These are phyloP conservation scores for Limenitis camilla DNA, from an alignment of 2,888 invertebrate genomes.

Conservation along the genomic window DNA sequence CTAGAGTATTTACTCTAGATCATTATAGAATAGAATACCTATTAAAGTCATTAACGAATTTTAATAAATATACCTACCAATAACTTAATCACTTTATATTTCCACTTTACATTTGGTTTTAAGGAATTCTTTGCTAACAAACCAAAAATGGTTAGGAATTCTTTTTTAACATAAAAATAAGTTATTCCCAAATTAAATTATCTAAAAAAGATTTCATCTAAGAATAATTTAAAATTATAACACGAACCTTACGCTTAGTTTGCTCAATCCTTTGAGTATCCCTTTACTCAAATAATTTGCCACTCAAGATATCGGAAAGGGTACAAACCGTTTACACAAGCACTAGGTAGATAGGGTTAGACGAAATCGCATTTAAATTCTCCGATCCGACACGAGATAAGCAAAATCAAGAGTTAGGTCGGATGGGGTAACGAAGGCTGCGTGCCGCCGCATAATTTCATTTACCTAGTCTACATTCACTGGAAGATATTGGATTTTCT, in stretches of 20 bases:
- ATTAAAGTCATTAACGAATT: too few relatives aligned
- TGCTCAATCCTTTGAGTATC: conserved; percentile 16
- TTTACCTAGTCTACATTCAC: conserved; percentile 44
- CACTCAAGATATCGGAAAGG: conserved; percentile 35
- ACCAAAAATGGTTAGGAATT: too few relatives aligned
- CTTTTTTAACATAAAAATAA: too few relatives aligned
- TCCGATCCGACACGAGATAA: conserved; percentile 64
- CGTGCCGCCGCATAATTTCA: conserved; percentile 71
- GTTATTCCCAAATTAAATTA: too few relatives aligned
- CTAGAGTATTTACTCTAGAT: too few relatives aligned
- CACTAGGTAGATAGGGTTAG: conserved; percentile 51
- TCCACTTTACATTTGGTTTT: too few relatives aligned
- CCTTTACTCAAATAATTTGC: conserved; percentile 20
- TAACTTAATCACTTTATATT: too few relatives aligned
- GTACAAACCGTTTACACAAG: conserved; percentile 50
- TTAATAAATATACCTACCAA: too few relatives aligned
- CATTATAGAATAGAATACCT: too few relatives aligned
- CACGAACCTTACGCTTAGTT: neutral
- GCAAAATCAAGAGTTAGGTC: conserved; percentile 68
- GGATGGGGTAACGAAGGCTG: conserved; percentile 66
- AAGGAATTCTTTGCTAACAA: too few relatives aligned
- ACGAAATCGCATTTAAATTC: conserved; percentile 69
- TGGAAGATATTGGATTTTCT: conserved; percentile 28
- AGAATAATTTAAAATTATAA: neutral
- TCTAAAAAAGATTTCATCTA: too few relatives aligned